These are phyloP conservation scores for Pelusios castaneus DNA, from an alignment of 2,113 vertebrate species.

Conservation along the genomic window DNA sequence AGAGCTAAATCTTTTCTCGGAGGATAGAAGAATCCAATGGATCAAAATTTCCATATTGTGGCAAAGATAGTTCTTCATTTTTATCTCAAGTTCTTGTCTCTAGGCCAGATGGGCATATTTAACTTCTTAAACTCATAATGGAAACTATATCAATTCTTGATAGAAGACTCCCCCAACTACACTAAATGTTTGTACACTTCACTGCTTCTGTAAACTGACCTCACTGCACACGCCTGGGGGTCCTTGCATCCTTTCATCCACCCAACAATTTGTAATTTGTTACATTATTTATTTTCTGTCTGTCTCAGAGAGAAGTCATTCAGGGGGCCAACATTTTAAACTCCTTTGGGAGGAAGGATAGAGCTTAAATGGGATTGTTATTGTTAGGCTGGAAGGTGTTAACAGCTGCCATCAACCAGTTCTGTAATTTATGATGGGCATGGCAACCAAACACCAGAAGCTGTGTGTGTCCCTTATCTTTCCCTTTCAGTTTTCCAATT, in stretches of 20 bases:
- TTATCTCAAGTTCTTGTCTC: neutral
- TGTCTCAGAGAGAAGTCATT: neutral
- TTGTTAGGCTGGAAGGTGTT: neutral
- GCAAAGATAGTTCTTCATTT: accelerated
- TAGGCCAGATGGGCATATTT: neutral
- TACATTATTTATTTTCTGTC: neutral
- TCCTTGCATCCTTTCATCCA: neutral
- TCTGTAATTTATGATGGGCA: neutral
- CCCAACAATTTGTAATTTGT: neutral
- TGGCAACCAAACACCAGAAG: neutral
- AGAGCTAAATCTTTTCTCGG: neutral
- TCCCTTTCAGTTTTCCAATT: neutral
- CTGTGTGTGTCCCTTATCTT: neutral
- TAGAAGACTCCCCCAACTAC: neutral
- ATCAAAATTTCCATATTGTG: neutral
- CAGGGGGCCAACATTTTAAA: neutral
- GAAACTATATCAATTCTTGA: neutral
- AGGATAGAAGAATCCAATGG: neutral
- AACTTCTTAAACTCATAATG: neutral
- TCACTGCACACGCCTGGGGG: neutral
- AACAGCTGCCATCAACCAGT: neutral
- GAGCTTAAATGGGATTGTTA: neutral
- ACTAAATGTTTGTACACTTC: neutral
- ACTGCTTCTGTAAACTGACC: neutral
- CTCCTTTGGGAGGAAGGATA: neutral